Conservation (phyloP, 2,113 vertebrate species). For the Anguilla rostrata region DNA sequence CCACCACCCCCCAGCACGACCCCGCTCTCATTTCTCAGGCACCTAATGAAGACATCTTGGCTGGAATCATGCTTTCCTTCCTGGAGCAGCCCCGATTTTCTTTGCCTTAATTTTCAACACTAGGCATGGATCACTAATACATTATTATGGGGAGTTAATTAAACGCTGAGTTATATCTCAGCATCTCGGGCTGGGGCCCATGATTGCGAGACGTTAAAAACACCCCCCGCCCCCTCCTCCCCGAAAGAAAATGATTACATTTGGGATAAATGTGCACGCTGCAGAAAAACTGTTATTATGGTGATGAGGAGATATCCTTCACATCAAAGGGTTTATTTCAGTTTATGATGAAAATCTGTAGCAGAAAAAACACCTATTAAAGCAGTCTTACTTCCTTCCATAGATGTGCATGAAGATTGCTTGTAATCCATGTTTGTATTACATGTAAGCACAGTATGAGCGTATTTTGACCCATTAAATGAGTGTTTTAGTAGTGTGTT, state of each 20-base stretch:
- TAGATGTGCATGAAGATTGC: no score
- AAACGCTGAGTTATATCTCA: constrained; percentile 48
- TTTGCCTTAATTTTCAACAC: neutral
- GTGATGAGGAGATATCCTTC: no score
- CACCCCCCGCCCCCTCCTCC: neutral
- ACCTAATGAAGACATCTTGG: neutral
- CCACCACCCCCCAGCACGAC: neutral
- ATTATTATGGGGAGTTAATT: constrained; percentile 40
- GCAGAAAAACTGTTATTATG: neutral
- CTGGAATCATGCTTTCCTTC: neutral
- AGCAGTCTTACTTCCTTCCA: no score
- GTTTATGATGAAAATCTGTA: no score
- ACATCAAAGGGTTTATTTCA: no score
- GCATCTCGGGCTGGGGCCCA: constrained; percentile 34
- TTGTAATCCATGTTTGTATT: no score
- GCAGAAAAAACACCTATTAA: no score
- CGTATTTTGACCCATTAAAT: no score
- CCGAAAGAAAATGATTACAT: neutral
- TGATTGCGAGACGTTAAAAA: neutral
- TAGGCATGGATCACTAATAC: constrained; percentile 23
- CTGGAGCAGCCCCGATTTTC: neutral
- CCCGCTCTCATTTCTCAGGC: neutral
- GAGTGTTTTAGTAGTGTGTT: no score
- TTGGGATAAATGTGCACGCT: neutral
- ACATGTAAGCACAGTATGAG: no score